Base-by-base conservation (phyloP, 2,888 invertebrate genomes). In the Amphipyra berbera region DNA sequence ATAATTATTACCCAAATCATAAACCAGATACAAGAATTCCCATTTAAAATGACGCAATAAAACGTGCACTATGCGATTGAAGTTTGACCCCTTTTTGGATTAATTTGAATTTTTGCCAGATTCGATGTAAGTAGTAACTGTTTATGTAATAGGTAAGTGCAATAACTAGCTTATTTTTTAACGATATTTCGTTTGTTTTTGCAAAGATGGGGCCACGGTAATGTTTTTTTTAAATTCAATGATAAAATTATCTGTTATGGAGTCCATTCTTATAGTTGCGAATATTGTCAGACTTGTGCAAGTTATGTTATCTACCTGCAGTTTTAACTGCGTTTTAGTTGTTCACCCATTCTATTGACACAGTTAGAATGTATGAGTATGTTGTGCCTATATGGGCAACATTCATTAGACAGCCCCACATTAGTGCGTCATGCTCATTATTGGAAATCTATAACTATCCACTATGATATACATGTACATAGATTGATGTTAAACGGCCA, bases 1-100 rank as follows among this genome's bases (percentile, higher is more conserved):
- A 82, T 87, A 86, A 90, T 85, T 78, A 85, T 85, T 84, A 75
- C 79, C 78, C 64, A 80, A 87, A 87, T 82, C 83, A 81, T 89
- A 86, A 85, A 89, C 77, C 76, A 80, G 79, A 83, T 82, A 81
- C 82, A 84, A 81, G 81, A 87, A 88, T 85, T 85, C 82, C 85
- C 84, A 87, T 88, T 88, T 85, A 80, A 78, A 86, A 79, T 85
- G 83, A 79, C 72, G 87, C 82, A 86, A 88, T 82, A 78, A 70
- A 79, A 75, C 68, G 71, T 75, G 75, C 70, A 69, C 73, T 66
- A 79, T 70, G 65, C 80, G 83, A 85, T 85, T 84, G 84, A 79
- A 77, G 81, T 82, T 81, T 84, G 79, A 77, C 79, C 83, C 76
- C 77, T 72, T 83, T 83, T 77, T 73, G 68, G 58, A 70, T 68